Conservation (phyloP, 2,113 vertebrate species). For the Pseudorasbora parva region DNA sequence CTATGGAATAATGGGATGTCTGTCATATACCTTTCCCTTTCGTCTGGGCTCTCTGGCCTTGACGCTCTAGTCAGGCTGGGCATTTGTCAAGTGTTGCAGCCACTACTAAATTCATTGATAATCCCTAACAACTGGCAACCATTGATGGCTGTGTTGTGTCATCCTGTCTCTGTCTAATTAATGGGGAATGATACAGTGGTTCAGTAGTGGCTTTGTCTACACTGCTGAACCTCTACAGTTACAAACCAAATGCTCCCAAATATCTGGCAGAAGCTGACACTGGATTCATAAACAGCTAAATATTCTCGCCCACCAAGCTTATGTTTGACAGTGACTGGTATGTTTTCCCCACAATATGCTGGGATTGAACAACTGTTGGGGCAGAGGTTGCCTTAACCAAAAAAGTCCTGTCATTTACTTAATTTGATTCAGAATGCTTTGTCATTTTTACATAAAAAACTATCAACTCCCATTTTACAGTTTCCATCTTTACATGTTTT, state of each 20-base stretch:
- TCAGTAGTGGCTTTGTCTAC: slow-evolving; percentile 54
- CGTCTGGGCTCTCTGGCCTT: slow-evolving; percentile 70
- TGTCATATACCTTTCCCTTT: slow-evolving; percentile 61
- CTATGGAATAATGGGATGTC: not conserved
- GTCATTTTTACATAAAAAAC: not conserved
- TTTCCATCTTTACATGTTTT: not conserved
- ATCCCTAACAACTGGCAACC: slow-evolving; percentile 78
- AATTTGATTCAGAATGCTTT: not conserved
- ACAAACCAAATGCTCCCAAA: slow-evolving; percentile 30
- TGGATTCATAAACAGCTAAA: slow-evolving; percentile 2
- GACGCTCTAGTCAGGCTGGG: slow-evolving; percentile 56
- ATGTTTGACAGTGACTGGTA: slow-evolving; percentile 11
- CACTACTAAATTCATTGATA: slow-evolving; percentile 78
- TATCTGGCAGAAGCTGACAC: slow-evolving; percentile 24
- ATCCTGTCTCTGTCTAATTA: slow-evolving; percentile 78
- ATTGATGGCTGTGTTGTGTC: slow-evolving; percentile 75
- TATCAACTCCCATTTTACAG: not conserved
- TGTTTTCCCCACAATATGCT: slow-evolving; percentile 36
- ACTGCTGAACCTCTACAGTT: slow-evolving; percentile 42
- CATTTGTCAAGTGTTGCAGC: slow-evolving; percentile 68
- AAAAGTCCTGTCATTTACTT: not conserved
- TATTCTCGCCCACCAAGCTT: slow-evolving; percentile 16
- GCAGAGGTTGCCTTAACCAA: not conserved
- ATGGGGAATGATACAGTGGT: slow-evolving; percentile 83
- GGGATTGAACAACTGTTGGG: slow-evolving; percentile 20